phyloP scores from a whole-genome alignment of 2,797 vertebrate species.

The Acrocephalus scirpaceus region DNA sequence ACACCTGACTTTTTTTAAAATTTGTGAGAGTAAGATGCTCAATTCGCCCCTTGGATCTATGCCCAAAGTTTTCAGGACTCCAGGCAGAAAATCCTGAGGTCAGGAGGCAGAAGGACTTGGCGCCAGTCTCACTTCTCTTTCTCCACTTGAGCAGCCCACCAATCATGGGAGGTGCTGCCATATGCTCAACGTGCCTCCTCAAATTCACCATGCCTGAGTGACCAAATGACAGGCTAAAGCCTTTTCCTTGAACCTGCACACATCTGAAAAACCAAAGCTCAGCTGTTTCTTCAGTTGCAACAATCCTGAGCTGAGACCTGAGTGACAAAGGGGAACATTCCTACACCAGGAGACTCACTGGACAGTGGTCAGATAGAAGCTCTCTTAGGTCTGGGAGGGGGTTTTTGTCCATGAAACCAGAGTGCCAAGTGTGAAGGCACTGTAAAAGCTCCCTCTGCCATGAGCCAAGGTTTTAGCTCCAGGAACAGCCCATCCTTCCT shows the following conservation, averaged over 20 bases:
- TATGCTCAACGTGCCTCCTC: conserved; percentile 40
- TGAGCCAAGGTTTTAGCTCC: background rate
- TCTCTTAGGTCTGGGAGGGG: background rate
- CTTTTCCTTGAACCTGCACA: background rate
- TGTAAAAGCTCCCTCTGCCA: background rate
- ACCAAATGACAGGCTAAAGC: background rate
- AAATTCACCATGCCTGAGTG: background rate
- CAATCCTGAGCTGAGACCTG: background rate
- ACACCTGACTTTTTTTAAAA: background rate
- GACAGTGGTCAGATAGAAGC: background rate
- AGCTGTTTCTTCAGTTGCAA: background rate
- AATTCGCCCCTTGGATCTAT: background rate
- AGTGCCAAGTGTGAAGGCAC: background rate
- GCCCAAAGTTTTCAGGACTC: conserved; percentile 27
- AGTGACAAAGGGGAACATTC: background rate
- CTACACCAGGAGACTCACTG: background rate
- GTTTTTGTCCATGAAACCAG: background rate
- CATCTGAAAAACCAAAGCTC: background rate
- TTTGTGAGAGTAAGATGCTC: background rate
- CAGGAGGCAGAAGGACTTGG: conserved; percentile 26
- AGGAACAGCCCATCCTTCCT: background rate
- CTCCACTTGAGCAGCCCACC: background rate
- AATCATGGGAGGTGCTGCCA: conserved; percentile 25
- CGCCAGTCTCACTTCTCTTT: background rate
- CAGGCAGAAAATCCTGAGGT: background rate